Conservation (phyloP, 2,113 vertebrate species). For the Cheilinus undulatus region DNA sequence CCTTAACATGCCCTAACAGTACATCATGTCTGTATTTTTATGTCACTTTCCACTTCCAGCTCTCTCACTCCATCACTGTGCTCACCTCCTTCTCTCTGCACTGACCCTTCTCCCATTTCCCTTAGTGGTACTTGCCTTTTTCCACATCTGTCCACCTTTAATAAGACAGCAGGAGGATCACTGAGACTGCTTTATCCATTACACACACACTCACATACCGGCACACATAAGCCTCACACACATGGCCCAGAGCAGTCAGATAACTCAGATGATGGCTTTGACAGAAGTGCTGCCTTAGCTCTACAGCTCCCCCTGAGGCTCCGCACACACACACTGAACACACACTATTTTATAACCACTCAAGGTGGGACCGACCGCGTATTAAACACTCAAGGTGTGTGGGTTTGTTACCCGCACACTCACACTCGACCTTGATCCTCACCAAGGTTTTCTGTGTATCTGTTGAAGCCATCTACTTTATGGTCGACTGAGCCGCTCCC, state of each 20-base stretch:
- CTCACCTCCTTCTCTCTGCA: slow-evolving; percentile 39
- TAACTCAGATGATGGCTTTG: slow-evolving; percentile 76
- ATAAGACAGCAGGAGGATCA: slow-evolving; percentile 60
- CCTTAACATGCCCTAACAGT: background rate
- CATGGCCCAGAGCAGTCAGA: slow-evolving; percentile 64
- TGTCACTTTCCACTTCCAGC: slow-evolving; percentile 13
- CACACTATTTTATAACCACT: slow-evolving; percentile 25
- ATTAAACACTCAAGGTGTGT: slow-evolving; percentile 51
- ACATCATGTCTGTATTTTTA: slow-evolving; percentile 26
- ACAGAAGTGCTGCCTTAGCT: slow-evolving; percentile 79
- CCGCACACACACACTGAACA: slow-evolving; percentile 42
- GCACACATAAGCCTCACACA: slow-evolving; percentile 23
- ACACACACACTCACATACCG: slow-evolving; percentile 20
- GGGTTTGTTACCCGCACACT: slow-evolving; percentile 3
- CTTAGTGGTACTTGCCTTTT: slow-evolving; percentile 55
- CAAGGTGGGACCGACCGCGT: slow-evolving; percentile 49
- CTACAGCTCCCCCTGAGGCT: slow-evolving; percentile 57
- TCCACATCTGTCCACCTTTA: slow-evolving; percentile 74
- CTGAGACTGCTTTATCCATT: slow-evolving; percentile 73
- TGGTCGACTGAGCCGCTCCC: slow-evolving; percentile 66
- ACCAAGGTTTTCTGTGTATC: slow-evolving; percentile 60
- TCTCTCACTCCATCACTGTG: slow-evolving; percentile 34
- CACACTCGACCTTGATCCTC: slow-evolving; percentile 64
- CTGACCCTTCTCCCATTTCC: slow-evolving; percentile 42
- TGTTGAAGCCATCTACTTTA: slow-evolving; percentile 63